Percentiles rank a stretch among this genome's conserved stretches.
These are phyloP conservation scores for Anthrax anthrax DNA, from an alignment of 2,888 invertebrate genomes.

Conservation along the genomic window DNA sequence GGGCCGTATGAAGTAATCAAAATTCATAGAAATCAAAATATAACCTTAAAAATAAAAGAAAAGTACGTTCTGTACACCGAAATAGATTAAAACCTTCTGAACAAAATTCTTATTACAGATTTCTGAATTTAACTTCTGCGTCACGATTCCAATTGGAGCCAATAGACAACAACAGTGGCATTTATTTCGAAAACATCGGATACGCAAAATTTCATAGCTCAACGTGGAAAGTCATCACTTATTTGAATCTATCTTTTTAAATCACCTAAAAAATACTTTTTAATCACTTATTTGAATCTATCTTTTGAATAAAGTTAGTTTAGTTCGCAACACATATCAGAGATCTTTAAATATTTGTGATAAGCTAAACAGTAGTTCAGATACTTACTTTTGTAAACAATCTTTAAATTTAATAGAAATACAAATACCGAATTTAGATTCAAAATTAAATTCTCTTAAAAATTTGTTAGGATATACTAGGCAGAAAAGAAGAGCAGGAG, in stretches of 20 bases:
- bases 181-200: constrained; percentile 9
- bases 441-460: constrained; percentile 1
- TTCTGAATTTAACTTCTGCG: background rate
- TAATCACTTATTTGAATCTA: constrained; percentile 4
- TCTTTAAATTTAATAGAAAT: constrained; percentile 1
- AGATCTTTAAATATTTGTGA: constrained; percentile 1
- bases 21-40: constrained; percentile 1
- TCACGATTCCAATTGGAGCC: background rate
- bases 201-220: constrained; percentile 7
- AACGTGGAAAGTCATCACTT: constrained; percentile 3
- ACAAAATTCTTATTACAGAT: background rate
- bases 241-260: constrained; percentile 1
- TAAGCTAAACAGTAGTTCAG: background rate
- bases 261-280: too few species aligned
- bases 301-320: background rate
- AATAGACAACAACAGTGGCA: constrained; percentile 6
- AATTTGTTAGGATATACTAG: background rate
- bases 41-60: constrained; percentile 5
- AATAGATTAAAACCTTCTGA: constrained; percentile 2
- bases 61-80: background rate
- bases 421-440: constrained; percentile 2
- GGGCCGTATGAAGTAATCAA: constrained; percentile 6
- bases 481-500: background rate
- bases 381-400: constrained; percentile 2
- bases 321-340: background rate